phyloP scores from a whole-genome alignment of 2,113 vertebrate species.

The Pholis gunnellus region DNA sequence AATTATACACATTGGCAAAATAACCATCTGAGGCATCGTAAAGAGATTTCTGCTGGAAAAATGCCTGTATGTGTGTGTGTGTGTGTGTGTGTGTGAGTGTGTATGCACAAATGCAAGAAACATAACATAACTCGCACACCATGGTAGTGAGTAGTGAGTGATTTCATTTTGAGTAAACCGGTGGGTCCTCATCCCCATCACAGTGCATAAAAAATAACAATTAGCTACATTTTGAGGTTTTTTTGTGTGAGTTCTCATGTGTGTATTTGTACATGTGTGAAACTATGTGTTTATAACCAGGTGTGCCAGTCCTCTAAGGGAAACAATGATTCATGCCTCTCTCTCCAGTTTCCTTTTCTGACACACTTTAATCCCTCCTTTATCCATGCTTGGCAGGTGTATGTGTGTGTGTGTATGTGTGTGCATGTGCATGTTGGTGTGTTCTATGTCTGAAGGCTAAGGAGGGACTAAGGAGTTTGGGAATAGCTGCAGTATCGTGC shows the following conservation, averaged over 20 bases:
- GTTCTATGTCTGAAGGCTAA: slow-evolving; percentile 55
- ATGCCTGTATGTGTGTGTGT: not conserved
- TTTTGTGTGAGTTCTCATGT: not conserved
- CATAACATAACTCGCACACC: not conserved
- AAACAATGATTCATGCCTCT: slow-evolving; percentile 75
- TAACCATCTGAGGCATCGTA: not conserved
- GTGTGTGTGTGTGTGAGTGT: not conserved
- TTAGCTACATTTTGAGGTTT: slow-evolving; percentile 21
- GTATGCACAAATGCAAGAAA: not conserved
- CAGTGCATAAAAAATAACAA: slow-evolving; percentile 28
- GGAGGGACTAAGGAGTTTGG: slow-evolving; percentile 53
- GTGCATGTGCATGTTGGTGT: slow-evolving; percentile 29
- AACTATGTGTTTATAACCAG: slow-evolving; percentile 57
- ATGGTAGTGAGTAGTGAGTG: not conserved
- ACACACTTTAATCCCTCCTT: slow-evolving; percentile 75
- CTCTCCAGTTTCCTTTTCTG: slow-evolving; percentile 68
- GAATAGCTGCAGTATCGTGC: slow-evolving; percentile 53
- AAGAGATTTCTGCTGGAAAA: slow-evolving; percentile 26
- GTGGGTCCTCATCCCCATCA: slow-evolving; percentile 26
- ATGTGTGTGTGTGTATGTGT: slow-evolving; percentile 26
- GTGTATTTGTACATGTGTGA: slow-evolving; percentile 34
- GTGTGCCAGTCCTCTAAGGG: slow-evolving; percentile 63
- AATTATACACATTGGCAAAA: slow-evolving; percentile 34
- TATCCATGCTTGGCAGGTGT: slow-evolving; percentile 76
- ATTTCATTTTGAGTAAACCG: slow-evolving; percentile 32